Evolutionary conservation across 2,797 vertebrate genomes (phyloP), one percentile per base, ranked within the genome.

Genomic region (Valencia hispanica): DNA sequence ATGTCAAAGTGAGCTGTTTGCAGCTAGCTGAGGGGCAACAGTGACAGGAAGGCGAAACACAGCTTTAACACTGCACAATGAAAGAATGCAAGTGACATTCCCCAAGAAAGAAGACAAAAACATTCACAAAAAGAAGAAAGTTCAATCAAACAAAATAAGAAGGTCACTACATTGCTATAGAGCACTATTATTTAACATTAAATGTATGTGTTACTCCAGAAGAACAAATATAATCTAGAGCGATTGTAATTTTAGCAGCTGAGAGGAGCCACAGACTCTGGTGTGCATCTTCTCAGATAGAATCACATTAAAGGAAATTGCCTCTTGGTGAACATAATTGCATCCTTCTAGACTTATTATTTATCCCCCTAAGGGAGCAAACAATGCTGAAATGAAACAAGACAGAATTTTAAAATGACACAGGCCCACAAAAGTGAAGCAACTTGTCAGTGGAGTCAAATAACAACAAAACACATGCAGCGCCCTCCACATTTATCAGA

Each of bases 281-380:
- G 93, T 89, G 87, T 88, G 86, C 84, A 84, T 88, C 88, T 91
- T 87, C 89, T 75, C 84, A 84, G 87, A 94, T 88, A 93, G 88
- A 90, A 94, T 94, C 92, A 91, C 82, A 78, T 88, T 89, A 84
- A 91, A 88, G 81, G 87, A 81, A 94, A 93, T 84, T 92, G 92
- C 80, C 83, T 94, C 87, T 80, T 76, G 82, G 83, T 87, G 87
- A 89, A 86, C 80, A 91, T 93, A 92, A 94, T 92, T 92, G 88
- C 90, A 93, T 91, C 81, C 81, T 92, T 88, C 83, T 74, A 69
- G 84, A 81, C 76, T 82, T 88, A 86, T 86, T 88, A 85, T 93
- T 90, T 90, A 84, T 85, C 70, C 73, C 79, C 81, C 76, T 70
- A 48, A 85, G 78, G 68, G 83, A 86, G 59, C 68, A 79, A 85